These are phyloP conservation scores for Schizothorax lantsangensis DNA, from an alignment of 2,797 vertebrate genomes.

Conservation along the genomic window DNA sequence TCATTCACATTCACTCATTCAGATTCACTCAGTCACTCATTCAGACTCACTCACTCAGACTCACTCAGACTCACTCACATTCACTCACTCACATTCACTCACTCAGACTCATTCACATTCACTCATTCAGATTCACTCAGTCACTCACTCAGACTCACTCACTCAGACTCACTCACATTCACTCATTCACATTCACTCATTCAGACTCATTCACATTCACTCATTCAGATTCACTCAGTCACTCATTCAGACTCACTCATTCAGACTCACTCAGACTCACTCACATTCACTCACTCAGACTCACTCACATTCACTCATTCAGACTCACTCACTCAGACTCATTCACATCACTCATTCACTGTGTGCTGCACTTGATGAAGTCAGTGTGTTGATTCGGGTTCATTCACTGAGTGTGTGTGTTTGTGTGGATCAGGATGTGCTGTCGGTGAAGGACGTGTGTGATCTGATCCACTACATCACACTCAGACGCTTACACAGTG, in stretches of 20 bases:
- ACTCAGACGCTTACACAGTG: conserved; percentile 73
- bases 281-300: too few species aligned
- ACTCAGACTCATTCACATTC: not conserved
- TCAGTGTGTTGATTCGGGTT: not conserved
- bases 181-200: not conserved
- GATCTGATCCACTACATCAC: conserved; percentile 85
- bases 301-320: not conserved
- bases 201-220: too few species aligned
- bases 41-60: too few species aligned
- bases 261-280: too few species aligned
- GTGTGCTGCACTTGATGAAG: not conserved
- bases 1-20: not conserved
- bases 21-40: too few species aligned
- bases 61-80: not conserved
- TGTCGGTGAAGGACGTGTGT: conserved; percentile 74
- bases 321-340: not conserved
- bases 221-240: not conserved
- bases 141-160: not conserved
- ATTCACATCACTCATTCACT: not conserved
- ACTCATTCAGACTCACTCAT: too few species aligned
- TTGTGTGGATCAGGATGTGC: conserved; percentile 54
- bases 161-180: too few species aligned
- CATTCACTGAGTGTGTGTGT: conserved; percentile 45
- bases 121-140: not conserved
- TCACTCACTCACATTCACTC: not conserved